Base-by-base conservation (phyloP, 2,113 vertebrate genomes). In the Seriola rivoliana region DNA sequence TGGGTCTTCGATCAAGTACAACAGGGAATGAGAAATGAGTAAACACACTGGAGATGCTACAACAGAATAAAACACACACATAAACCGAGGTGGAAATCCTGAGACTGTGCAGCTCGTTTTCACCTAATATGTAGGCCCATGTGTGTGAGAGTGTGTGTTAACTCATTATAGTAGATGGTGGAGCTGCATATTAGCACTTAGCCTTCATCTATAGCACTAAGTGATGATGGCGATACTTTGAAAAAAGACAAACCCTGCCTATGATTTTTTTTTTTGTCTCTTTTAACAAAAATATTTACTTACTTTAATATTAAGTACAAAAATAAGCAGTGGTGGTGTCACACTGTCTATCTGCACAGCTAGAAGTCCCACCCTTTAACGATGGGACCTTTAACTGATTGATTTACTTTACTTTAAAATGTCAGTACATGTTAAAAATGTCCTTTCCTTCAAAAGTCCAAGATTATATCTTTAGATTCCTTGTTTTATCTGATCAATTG, bases 1-100 rank as follows among this genome's bases (percentile, higher is more conserved):
- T 36, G 7, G 64, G 46, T 78, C 65, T 88, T 23, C 21, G 19
- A 88, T 88, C 70, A 83, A 48, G 64, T 50, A 9, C 77, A 86
- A 63, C 48, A 76, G 71, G 58, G 68, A 57, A 62, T 34, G 52
- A 76, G 60, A 46, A 67, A 74, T 68, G 63, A 84, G 86, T 77
- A 74, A 83, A 82, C 75, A 82, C 8, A 8, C 23, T 8, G n/a
- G 34, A 66, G 46, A 76, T 71, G 78, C 40, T 65, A 21, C 76
- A 62, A 32, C 70, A 48, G 54, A 50, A 71, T 58, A 44, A 73
- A 78, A 78, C 40, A 71, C 60, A 77, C n/a, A 48, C 42, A 69
- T 4, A 52, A 60, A 67, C 65, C 65, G 60, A 73, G 1, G 0
- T 21, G 73, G 54, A 81, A 34, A 55, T 70, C 42, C 80, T 58